These are phyloP conservation scores for Ctenochaetus hawaiiensis DNA, from an alignment of 2,797 vertebrate species.

Conservation along the genomic window DNA sequence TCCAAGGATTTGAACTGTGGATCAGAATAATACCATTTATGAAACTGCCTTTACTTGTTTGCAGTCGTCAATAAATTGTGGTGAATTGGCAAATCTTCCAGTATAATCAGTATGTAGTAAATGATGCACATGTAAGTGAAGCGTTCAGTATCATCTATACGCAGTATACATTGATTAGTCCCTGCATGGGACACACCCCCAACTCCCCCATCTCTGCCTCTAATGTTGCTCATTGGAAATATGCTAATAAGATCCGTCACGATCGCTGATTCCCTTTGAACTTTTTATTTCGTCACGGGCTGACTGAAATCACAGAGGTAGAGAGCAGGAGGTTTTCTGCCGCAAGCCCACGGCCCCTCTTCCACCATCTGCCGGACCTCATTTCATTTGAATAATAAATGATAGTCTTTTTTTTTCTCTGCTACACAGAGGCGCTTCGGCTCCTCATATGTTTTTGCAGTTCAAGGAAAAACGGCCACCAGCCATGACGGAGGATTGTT, in stretches of 20 bases:
- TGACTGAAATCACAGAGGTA: constrained; percentile 91
- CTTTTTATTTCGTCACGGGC: constrained; percentile 91
- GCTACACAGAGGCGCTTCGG: constrained; percentile 74
- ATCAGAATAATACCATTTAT: constrained; percentile 29
- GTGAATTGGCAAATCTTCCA: constrained; percentile 7
- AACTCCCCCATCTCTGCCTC: constrained; percentile 74
- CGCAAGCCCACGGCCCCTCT: constrained; percentile 88
- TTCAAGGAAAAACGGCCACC: constrained; percentile 71
- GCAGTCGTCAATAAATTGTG: not conserved
- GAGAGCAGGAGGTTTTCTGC: constrained; percentile 91
- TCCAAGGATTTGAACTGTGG: not conserved
- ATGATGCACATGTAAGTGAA: constrained; percentile 40
- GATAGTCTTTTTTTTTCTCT: constrained; percentile 75
- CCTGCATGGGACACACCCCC: constrained; percentile 74
- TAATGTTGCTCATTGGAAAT: constrained; percentile 91
- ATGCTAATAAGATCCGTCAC: constrained; percentile 93
- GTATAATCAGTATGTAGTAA: constrained; percentile 29
- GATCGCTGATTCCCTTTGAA: constrained; percentile 97
- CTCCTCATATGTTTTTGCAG: constrained; percentile 69
- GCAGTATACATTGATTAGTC: constrained; percentile 84
- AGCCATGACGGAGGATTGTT: constrained; percentile 69
- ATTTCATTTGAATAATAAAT: constrained; percentile 96
- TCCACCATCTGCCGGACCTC: constrained; percentile 93
- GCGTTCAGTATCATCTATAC: constrained; percentile 54
- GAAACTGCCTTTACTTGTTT: constrained; percentile 9